phyloP scores from a whole-genome alignment of 2,113 vertebrate species.

The Microtus oregoni region DNA sequence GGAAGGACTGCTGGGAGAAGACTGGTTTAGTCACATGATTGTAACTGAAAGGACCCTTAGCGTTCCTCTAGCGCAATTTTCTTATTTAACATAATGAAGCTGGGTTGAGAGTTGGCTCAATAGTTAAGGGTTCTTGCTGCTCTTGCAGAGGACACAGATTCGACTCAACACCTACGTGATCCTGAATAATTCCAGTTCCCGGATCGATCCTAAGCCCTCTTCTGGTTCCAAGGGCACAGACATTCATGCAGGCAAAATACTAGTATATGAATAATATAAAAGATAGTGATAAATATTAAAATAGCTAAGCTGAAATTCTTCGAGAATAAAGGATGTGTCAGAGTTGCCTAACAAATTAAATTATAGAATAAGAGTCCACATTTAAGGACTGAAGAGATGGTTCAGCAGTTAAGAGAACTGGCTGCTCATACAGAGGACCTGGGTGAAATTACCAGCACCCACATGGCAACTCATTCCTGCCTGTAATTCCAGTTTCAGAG shows the following conservation, averaged over 20 bases:
- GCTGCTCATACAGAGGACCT: too few relatives aligned
- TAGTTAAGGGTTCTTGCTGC: not conserved
- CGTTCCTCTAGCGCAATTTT: not conserved
- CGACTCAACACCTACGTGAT: too few relatives aligned
- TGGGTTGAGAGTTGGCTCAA: not conserved
- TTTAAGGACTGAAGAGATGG: too few relatives aligned
- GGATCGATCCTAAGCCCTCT: not conserved
- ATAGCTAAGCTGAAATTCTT: not conserved
- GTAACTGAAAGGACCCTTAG: conserved; percentile 11
- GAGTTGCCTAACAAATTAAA: conserved; percentile 15
- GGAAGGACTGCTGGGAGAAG: not conserved
- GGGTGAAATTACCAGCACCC: too few relatives aligned
- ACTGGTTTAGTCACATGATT: conserved; percentile 5
- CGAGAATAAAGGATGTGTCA: conserved; percentile 12
- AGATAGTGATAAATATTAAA: not conserved
- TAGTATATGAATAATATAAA: not conserved
- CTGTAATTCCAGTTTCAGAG: too few relatives aligned
- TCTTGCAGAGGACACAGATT: not conserved
- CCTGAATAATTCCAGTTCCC: not conserved
- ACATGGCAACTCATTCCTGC: too few relatives aligned
- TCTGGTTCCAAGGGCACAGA: not conserved
- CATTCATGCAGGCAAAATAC: not conserved
- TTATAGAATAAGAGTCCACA: not conserved
- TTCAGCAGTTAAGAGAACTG: too few relatives aligned
- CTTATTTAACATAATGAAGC: conserved; percentile 14